Base-by-base conservation (phyloP, 2,113 vertebrate genomes). In the Carettochelys insculpta region DNA sequence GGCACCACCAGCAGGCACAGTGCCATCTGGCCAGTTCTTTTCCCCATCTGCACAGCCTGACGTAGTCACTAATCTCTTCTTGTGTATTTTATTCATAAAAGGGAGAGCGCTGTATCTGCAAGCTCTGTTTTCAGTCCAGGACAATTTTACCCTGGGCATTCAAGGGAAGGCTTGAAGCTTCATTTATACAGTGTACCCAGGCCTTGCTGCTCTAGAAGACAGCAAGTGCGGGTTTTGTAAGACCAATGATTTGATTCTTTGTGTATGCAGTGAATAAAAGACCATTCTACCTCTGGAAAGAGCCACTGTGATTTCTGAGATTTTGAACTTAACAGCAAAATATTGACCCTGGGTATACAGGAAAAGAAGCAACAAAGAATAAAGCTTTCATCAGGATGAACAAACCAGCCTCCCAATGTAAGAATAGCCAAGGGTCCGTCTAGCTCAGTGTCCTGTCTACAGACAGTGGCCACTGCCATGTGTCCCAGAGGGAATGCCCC, bases 271-370 rank as follows among this genome's bases (percentile, higher is more conserved):
- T 97, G 97, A 97, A 92, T 94, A 96, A 97, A 91, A 96, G 85
- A 97, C 94, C 91, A 43, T 92, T 97, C 97, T 97, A 97, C 97
- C 97, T 98, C 97, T 95, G 83, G 87, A 38, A 93, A 93, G 89
- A 91, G 77, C 93, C 94, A 51, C 91, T 93, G 95, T 95, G 94
- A 79, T 97, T 96, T 96, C 95, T 95, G 90, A 86, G 84, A 38
- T 91, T 92, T 77, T 76, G 85, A 24, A 73, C 0, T n/a, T 38
- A 79, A 80, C 87, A 93, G 92, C 82, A 86, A 65, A 92, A 56
- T 68, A 88, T 3, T 2, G 85, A 22, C 25, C 77, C 83, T 0
- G 34, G 71, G 6, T 50, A 3, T 22, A 13, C 85, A 27, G 85
- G 79, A 8, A 61, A 82, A 82, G 91, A 91, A 52, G 31, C 93